A percentile compares a stretch with the other conserved stretches of the same genome.
Evolutionary conservation across 2,888 invertebrate species (phyloP).

Genomic region (Schrankia costaestrigalis): DNA sequence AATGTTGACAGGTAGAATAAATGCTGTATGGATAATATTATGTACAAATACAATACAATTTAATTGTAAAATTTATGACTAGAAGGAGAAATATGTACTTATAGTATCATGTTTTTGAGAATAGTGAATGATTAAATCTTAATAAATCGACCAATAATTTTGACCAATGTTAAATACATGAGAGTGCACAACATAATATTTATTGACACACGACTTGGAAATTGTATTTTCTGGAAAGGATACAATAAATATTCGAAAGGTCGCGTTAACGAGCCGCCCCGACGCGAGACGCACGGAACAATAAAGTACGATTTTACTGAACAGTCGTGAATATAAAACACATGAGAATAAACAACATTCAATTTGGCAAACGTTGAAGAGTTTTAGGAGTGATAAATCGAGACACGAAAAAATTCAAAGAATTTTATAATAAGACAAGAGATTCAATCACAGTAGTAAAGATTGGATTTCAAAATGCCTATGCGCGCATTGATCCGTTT

Average conservation of each 20-base stretch:
- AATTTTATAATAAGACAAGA: slow-evolving; percentile 37
- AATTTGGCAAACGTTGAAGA: slow-evolving; percentile 50
- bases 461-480: slow-evolving; percentile 48
- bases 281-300: slow-evolving; percentile 68
- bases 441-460: slow-evolving; percentile 29
- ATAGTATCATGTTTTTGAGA: no score
- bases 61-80: no score
- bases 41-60: no score
- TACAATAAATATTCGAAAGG: slow-evolving; percentile 77
- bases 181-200: slow-evolving; percentile 58
- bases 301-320: slow-evolving; percentile 70
- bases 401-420: slow-evolving; percentile 26
- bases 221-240: slow-evolving; percentile 77
- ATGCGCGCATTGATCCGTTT: slow-evolving; percentile 59
- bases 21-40: no score
- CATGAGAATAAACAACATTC: slow-evolving; percentile 45
- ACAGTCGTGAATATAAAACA: slow-evolving; percentile 57
- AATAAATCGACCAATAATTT: slow-evolving; percentile 18
- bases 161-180: slow-evolving; percentile 29
- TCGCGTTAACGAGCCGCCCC: slow-evolving; percentile 75
- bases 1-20: slow-evolving; percentile 18
- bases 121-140: no score
- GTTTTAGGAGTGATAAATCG: slow-evolving; percentile 32
- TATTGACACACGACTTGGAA: slow-evolving; percentile 70
- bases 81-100: no score